These are phyloP conservation scores for Himalopsyche japonica DNA, from an alignment of 2,888 invertebrate genomes.

Conservation along the genomic window DNA sequence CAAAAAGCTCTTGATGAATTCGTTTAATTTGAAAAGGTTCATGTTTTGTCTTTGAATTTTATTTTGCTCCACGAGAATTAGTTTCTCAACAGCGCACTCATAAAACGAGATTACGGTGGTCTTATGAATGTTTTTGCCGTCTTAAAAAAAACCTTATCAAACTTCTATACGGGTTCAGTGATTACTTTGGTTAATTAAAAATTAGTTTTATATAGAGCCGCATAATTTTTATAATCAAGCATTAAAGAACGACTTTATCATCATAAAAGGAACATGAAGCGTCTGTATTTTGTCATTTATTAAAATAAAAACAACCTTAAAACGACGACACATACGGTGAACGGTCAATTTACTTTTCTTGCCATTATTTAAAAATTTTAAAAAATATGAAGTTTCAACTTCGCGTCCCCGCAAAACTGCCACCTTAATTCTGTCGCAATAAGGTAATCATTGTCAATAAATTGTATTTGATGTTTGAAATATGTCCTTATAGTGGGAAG, in stretches of 20 bases:
- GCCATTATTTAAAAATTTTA: no score
- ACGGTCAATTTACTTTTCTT: no score
- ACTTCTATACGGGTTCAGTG: background rate
- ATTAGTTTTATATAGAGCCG: background rate
- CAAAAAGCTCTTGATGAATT: background rate
- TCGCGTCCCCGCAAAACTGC: no score
- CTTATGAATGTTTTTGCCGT: background rate
- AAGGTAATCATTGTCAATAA: no score
- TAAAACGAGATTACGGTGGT: background rate
- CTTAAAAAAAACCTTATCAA: background rate
- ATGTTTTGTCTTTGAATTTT: background rate
- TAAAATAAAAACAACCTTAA: no score
- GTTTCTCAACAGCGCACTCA: background rate
- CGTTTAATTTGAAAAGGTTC: background rate
- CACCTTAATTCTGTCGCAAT: no score
- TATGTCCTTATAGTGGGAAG: no score
- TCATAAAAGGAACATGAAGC: no score
- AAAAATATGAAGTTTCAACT: no score
- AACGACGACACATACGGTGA: no score
- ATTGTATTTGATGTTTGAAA: no score
- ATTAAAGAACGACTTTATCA: background rate
- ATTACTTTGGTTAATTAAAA: background rate
- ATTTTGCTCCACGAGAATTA: background rate
- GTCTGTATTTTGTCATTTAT: no score
- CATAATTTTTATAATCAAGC: background rate